Base-by-base conservation (phyloP, 2,888 invertebrate genomes). In the Sabellastarte sp. region DNA sequence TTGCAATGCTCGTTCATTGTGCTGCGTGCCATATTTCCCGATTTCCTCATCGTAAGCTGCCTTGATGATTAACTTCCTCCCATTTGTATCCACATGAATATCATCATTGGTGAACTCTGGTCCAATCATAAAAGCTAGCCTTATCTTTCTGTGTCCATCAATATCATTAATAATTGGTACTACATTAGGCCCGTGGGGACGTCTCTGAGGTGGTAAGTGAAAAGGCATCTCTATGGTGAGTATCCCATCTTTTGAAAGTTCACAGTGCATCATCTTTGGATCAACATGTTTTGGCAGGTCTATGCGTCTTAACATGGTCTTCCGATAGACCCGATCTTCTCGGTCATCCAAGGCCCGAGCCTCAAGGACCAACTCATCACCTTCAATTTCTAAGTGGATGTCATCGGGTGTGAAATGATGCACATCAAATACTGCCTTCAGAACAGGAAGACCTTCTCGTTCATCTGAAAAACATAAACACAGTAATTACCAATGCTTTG, bases 201-300 rank as follows among this genome's bases (percentile, higher is more conserved):
- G 57, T 53, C 60, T 63, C 29, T 63, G 66, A 0, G 69, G 71
- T 1, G 73, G 73, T 28, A 73, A 58, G 62, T 71, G 72, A 62
- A 73, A 72, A n/a, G 73, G 73, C 69, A 73, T 72, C 56, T 73
- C 73, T 30, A 73, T 64, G 30, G 66, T 63, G 24, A 73, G 64
- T 20, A 68, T 33, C 24, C 70, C 63, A 31, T 68, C 63, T 10
- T 67, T 29, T 31, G 57, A 61, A 41, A 73, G 61, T 10, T 67
- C 64, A 50, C 70, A 67, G 50, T 69, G 70, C 66, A 73, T 66
- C 66, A 68, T 66, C 50, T 66, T 67, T 58, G 64, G 57, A 63
- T 73, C 72, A 31, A 70, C 73, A 61, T 68, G 61, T 32, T 63
- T 60, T 3, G 73, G 73, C 32, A 73, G 62, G 50, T 73, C 68